Evolutionary conservation across 2,113 vertebrate species (phyloP), one percentile per base, ranked within the genome.

Genomic region (Saccopteryx leptura): DNA sequence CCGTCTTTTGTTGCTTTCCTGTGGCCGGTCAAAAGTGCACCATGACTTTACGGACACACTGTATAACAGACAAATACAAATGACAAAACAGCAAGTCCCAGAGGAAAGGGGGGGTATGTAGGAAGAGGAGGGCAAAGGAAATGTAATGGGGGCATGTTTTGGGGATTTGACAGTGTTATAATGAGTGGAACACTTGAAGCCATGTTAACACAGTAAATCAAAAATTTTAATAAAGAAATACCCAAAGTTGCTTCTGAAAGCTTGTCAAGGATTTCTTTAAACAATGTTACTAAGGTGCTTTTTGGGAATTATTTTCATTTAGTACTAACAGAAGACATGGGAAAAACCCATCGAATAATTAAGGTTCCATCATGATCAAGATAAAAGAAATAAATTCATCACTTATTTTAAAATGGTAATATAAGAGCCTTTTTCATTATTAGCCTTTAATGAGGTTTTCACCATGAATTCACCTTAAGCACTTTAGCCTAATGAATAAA

Each of bases 391-490:
- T 80, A 95, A 97, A 80, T 52, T 79, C 66, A 91, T 76, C 26
- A 60, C 92, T 97, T 97, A 96, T 95, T 98, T 87, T 8, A 95
- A 98, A 97, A 69, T 94, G 93, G 96, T 86, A 75, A 93, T 87
- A 66, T 0, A 2, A 83, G 68, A 97, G 86, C 31, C 68, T 95
- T 80, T 89, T 91, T 95, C 90, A 65, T 97, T 93, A 75, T 89
- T 96, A 88, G 80, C 24, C 7, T 31, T 80, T 93, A 96, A 92
- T 66, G 72, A 91, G 93, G 48, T 94, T 93, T 95, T 93, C 78
- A 89, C 69, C 88, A 86, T 85, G 97, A 96, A 94, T 96, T 91
- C 94, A 91, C 54, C 91, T 90, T 86, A 86, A 94, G 92, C 60
- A 96, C 1, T 24, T 79, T 85, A 96, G 94, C 56, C 72, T 97